A percentile compares a stretch with the other conserved stretches of the same genome.
Evolutionary conservation across 2,113 vertebrate genomes (phyloP).

Genomic region (Entelurus aequoreus): DNA sequence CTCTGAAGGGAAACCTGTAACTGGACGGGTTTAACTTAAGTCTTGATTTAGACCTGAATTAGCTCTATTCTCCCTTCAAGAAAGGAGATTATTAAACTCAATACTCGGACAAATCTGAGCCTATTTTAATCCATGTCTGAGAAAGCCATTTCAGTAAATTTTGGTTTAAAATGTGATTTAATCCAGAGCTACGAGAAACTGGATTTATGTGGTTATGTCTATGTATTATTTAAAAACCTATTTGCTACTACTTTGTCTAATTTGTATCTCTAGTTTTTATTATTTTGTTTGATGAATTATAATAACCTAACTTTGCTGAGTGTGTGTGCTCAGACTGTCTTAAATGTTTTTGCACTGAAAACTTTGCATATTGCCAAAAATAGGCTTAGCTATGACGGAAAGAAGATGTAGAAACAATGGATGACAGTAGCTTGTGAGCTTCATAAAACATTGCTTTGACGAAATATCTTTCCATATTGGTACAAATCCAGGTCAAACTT

Average conservation of each 20-base stretch:
- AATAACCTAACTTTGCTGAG: not conserved
- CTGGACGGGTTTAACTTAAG: too few relatives aligned
- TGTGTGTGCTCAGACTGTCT: not conserved
- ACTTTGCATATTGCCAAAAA: not conserved
- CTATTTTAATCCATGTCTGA: too few relatives aligned
- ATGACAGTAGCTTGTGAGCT: conserved; percentile 4
- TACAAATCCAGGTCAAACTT: conserved; percentile 9
- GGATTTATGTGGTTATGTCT: not conserved
- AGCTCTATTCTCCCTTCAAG: too few relatives aligned
- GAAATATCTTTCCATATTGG: not conserved
- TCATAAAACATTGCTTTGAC: not conserved
- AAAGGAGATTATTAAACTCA: too few relatives aligned
- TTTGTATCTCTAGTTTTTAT: not conserved
- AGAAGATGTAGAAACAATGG: conserved; percentile 8
- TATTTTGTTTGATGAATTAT: not conserved
- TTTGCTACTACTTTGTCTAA: not conserved
- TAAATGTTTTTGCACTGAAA: not conserved
- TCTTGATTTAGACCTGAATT: too few relatives aligned
- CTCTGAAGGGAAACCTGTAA: too few relatives aligned
- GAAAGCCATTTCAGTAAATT: too few relatives aligned
- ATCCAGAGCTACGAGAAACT: too few relatives aligned
- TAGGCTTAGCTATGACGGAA: not conserved
- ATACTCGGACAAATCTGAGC: too few relatives aligned
- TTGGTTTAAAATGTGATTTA: too few relatives aligned
- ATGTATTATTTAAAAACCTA: not conserved